Conservation (phyloP, 1,140 invertebrate species). For the Heliconius hewitsoni region DNA sequence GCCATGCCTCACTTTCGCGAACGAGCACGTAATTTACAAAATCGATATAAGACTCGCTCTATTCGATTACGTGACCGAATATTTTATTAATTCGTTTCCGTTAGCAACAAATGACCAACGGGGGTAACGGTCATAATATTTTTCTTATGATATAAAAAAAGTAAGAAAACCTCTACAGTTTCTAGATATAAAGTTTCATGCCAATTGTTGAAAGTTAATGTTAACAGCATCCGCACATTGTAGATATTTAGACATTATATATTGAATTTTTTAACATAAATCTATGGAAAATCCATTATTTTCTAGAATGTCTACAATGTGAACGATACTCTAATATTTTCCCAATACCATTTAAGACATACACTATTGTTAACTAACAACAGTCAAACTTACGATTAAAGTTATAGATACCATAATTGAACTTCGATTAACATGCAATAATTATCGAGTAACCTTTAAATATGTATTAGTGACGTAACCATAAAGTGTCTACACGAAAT, state of each 20-base stretch:
- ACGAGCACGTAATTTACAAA: neutral
- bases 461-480: conserved; percentile 4
- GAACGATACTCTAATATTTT: neutral
- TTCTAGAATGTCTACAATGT: neutral
- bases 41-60: neutral
- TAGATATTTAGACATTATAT: neutral
- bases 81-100: neutral
- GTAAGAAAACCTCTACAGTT: neutral
- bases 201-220: conserved; percentile 8
- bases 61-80: neutral
- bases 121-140: neutral
- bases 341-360: neutral
- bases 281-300: neutral
- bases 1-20: neutral
- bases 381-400: conserved; percentile 28
- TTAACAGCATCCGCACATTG: conserved; percentile 11
- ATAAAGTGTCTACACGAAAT: neutral
- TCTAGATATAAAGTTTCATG: conserved; percentile 6
- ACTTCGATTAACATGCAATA: conserved; percentile 31
- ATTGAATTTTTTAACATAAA: neutral
- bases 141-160: neutral
- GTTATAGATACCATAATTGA: conserved; percentile 24
- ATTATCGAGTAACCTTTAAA: conserved; percentile 9
- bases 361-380: conserved; percentile 21
- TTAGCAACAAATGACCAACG: neutral